A percentile compares a stretch with the other conserved stretches of the same genome.
These are phyloP conservation scores for Bungarus multicinctus DNA, from an alignment of 2,113 vertebrate genomes.

Conservation along the genomic window DNA sequence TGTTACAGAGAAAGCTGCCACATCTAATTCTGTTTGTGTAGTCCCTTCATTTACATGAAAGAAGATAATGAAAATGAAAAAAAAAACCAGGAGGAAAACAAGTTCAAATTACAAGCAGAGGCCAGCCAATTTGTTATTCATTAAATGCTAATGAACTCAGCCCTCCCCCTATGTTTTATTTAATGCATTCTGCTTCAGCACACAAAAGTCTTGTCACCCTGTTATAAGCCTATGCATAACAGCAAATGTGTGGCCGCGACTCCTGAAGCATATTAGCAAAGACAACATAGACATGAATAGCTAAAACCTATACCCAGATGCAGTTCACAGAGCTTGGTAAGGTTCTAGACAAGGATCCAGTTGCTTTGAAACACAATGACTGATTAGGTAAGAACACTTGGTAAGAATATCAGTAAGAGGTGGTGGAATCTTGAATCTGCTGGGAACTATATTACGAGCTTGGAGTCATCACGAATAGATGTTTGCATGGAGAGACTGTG, in stretches of 20 bases:
- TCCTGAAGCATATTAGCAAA: neutral
- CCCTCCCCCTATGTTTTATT: conserved; percentile 65
- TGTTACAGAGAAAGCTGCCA: conserved; percentile 58
- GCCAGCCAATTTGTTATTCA: conserved; percentile 73
- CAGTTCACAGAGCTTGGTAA: neutral
- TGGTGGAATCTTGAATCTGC: neutral
- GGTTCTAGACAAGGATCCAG: neutral
- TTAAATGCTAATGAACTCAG: conserved; percentile 73
- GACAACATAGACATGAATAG: neutral
- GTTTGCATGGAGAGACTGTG: neutral
- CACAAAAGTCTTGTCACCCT: conserved; percentile 64
- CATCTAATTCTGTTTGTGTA: conserved; percentile 68
- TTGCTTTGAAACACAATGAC: neutral
- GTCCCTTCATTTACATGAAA: conserved; percentile 72
- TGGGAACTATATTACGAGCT: neutral
- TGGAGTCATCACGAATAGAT: neutral
- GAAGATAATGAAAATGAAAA: conserved; percentile 69
- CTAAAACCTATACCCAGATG: too few species aligned
- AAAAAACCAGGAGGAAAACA: conserved; percentile 57
- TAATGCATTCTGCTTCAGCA: conserved; percentile 65
- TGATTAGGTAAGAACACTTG: neutral
- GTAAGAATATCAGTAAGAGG: neutral
- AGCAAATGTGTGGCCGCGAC: conserved; percentile 28
- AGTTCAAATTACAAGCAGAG: conserved; percentile 65
- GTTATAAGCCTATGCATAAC: conserved; percentile 53